Conservation (phyloP, 2,888 invertebrate genomes). For the Cataglyphis cursor region DNA sequence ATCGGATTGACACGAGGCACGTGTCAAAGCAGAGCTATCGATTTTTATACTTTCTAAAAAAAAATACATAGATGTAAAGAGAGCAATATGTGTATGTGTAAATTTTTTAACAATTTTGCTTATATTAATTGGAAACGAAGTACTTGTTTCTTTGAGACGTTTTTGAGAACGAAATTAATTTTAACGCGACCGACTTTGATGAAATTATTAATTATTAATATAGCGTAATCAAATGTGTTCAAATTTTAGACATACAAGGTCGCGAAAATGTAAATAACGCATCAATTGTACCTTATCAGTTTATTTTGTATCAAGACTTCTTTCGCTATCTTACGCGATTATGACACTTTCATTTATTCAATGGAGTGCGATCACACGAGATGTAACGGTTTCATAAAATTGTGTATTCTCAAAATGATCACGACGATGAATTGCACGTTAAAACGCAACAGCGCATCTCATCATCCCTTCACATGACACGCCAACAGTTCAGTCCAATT, state of each 20-base stretch:
- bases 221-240: background rate
- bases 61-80: background rate
- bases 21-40: background rate
- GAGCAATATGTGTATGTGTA: background rate
- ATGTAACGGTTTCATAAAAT: slow-evolving; percentile 13
- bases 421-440: background rate
- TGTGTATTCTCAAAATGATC: background rate
- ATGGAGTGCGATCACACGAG: background rate
- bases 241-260: background rate
- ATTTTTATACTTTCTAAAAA: background rate
- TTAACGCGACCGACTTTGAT: slow-evolving; percentile 2
- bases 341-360: slow-evolving; percentile 20
- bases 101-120: background rate
- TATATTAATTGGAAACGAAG: background rate
- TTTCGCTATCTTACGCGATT: background rate
- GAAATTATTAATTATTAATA: background rate
- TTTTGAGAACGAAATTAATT: background rate
- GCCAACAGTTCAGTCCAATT: background rate
- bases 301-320: background rate
- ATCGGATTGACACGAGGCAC: background rate
- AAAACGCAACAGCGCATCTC: slow-evolving; percentile 1
- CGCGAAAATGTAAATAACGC: background rate
- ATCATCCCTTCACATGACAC: background rate
- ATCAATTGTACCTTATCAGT: background rate
- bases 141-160: background rate